Percentiles rank a stretch among this genome's conserved stretches.
Evolutionary conservation across 2,113 vertebrate genomes (phyloP).

Genomic region (Labrus mixtus): DNA sequence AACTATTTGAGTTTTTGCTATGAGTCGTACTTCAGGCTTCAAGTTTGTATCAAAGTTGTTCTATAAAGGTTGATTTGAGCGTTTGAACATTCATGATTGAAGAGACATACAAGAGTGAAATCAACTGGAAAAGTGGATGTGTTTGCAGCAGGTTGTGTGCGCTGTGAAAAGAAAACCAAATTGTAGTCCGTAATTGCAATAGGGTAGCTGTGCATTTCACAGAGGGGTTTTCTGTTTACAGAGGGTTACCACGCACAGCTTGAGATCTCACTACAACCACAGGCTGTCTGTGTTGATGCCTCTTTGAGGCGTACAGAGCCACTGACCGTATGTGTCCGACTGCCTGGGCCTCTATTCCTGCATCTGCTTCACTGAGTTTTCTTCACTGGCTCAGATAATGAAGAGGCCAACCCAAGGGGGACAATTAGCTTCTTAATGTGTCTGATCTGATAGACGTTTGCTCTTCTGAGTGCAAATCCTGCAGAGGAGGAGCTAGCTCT

Average conservation of each 20-base stretch:
- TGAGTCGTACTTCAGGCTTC: too few relatives aligned
- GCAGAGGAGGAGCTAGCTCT: slow-evolving; percentile 51
- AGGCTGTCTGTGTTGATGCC: slow-evolving; percentile 39
- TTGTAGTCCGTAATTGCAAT: slow-evolving; percentile 31
- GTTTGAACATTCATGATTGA: slow-evolving; percentile 45
- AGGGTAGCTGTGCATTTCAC: slow-evolving; percentile 24
- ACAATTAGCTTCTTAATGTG: slow-evolving; percentile 76
- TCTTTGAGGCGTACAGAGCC: slow-evolving; percentile 21
- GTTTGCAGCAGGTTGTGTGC: slow-evolving; percentile 44
- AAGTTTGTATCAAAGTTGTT: too few relatives aligned
- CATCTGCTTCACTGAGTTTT: slow-evolving; percentile 50
- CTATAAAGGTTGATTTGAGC: too few relatives aligned
- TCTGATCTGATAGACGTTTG: slow-evolving; percentile 71
- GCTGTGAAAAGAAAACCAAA: background rate
- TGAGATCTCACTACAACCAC: slow-evolving; percentile 30
- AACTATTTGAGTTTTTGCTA: background rate
- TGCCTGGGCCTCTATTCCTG: slow-evolving; percentile 39
- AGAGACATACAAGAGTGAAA: slow-evolving; percentile 33
- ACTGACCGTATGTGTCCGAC: slow-evolving; percentile 53
- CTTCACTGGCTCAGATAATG: slow-evolving; percentile 71
- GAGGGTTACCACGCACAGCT: slow-evolving; percentile 3
- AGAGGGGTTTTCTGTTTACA: slow-evolving; percentile 53
- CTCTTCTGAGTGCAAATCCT: slow-evolving; percentile 50
- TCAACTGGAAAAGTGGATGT: slow-evolving; percentile 13
- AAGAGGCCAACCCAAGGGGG: slow-evolving; percentile 69